These are phyloP conservation scores for Epizoanthus illoricatus DNA, from an alignment of 92 coral and sea anemone species.

Conservation along the genomic window DNA sequence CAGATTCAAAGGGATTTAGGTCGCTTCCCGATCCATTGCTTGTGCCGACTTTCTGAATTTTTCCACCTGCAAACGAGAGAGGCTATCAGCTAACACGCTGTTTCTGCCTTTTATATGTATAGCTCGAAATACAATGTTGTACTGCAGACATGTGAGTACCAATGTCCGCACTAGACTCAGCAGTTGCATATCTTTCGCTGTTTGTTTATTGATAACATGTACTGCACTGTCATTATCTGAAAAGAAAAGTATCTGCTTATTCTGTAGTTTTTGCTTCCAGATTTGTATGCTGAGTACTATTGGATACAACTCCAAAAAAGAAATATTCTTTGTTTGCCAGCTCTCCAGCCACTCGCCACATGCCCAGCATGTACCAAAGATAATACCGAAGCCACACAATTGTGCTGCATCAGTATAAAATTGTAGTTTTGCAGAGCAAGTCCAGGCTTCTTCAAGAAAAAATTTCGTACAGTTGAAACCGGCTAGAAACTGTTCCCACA, in stretches of 20 bases:
- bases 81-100: slow-evolving; percentile 32
- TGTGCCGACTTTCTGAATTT: slow-evolving; percentile 18
- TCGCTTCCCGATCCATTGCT: not conserved
- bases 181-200: slow-evolving; percentile 37
- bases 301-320: slow-evolving; percentile 51
- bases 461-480: slow-evolving; percentile 28
- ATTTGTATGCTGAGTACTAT: slow-evolving; percentile 51
- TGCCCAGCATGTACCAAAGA: slow-evolving; percentile 47
- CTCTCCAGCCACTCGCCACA: slow-evolving; percentile 54
- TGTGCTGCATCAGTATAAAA: slow-evolving; percentile 50
- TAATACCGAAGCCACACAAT: slow-evolving; percentile 42
- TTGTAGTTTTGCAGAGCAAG: not conserved
- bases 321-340: slow-evolving; percentile 33
- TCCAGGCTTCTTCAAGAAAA: slow-evolving; percentile 37
- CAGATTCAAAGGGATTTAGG: slow-evolving; percentile 23
- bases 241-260: slow-evolving; percentile 42
- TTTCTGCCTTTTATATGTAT: slow-evolving; percentile 35
- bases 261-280: slow-evolving; percentile 39
- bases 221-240: slow-evolving; percentile 52
- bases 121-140: slow-evolving; percentile 45
- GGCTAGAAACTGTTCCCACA: slow-evolving; percentile 42
- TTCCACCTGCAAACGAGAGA: slow-evolving; percentile 55
- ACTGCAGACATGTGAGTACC: slow-evolving; percentile 40
- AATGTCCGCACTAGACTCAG: slow-evolving; percentile 26
- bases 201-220: slow-evolving; percentile 45